A percentile compares a stretch with the other conserved stretches of the same genome.
These are phyloP conservation scores for Tenodera sinensis DNA, from an alignment of 2,888 invertebrate species.

Conservation along the genomic window DNA sequence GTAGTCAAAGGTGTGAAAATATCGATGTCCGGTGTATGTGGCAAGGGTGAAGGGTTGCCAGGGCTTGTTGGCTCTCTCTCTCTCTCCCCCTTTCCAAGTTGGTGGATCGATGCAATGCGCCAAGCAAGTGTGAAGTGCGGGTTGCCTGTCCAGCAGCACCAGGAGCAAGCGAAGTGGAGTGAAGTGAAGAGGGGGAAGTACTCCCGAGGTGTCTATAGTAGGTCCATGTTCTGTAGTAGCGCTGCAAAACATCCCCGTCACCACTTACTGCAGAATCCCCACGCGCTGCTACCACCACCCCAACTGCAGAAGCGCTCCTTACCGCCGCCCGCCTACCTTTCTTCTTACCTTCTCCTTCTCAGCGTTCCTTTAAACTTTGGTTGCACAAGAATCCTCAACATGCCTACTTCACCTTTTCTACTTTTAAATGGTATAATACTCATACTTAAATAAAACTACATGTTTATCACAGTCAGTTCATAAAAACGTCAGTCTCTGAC, in stretches of 20 bases:
- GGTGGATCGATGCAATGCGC: constrained; percentile 12
- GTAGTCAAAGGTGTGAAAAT: constrained; percentile 17
- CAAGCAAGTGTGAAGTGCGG: constrained; percentile 17
- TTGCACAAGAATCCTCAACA: no score
- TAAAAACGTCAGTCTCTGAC: no score
- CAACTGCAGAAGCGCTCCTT: neutral
- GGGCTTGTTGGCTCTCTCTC: neutral
- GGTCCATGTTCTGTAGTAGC: neutral
- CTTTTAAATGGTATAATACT: no score
- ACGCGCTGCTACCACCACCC: no score
- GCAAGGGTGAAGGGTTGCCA: constrained; percentile 1
- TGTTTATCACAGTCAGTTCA: no score
- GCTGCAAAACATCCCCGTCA: neutral
- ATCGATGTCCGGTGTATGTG: constrained; percentile 19
- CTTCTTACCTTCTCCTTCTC: no score
- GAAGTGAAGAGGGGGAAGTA: neutral
- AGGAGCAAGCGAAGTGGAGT: neutral
- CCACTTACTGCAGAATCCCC: neutral
- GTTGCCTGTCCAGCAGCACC: constrained; percentile 2
- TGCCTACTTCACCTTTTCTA: no score
- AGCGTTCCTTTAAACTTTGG: no score
- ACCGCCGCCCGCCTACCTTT: no score
- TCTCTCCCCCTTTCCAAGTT: neutral
- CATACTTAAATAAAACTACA: no score
- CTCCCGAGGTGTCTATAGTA: neutral